Percentiles rank a stretch among this genome's conserved stretches.
Conservation (phyloP, 2,888 invertebrate species). For the Drosophila nigricruria region DNA sequence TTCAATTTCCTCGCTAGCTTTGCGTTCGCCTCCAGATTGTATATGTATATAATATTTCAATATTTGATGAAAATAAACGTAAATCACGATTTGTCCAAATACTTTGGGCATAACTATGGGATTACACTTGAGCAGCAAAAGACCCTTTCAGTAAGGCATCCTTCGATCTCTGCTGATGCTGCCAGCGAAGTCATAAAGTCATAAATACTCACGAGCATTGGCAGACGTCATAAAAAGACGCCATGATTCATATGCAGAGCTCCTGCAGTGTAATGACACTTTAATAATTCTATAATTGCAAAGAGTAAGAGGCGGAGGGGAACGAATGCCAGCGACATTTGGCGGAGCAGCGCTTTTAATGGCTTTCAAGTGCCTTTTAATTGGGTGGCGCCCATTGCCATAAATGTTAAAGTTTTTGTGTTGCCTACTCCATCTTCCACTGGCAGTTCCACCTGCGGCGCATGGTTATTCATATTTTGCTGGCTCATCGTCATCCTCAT, state of each 20-base stretch:
- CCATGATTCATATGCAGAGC: conserved; percentile 67
- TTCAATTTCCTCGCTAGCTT: conserved; percentile 72
- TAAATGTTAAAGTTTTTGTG: conserved; percentile 37
- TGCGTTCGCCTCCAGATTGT: conserved; percentile 48
- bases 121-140: conserved; percentile 19
- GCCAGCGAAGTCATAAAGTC: conserved; percentile 27
- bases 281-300: conserved; percentile 82
- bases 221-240: conserved; percentile 63
- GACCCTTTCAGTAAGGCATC: conserved; percentile 6
- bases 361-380: conserved; percentile 75
- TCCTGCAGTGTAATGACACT: conserved; percentile 71
- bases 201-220: conserved; percentile 68
- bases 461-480: conserved; percentile 66
- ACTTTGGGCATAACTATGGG: conserved; percentile 13
- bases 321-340: conserved; percentile 15
- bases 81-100: conserved; percentile 62
- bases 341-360: conserved; percentile 61
- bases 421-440: neutral
- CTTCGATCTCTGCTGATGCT: neutral
- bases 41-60: conserved; percentile 79
- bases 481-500: conserved; percentile 29
- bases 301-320: conserved; percentile 18
- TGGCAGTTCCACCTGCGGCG: conserved; percentile 40
- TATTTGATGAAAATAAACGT: conserved; percentile 66
- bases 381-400: conserved; percentile 74